Evolutionary conservation across 2,797 vertebrate genomes (phyloP).

Genomic region (Hypotaenidia okinawae): DNA sequence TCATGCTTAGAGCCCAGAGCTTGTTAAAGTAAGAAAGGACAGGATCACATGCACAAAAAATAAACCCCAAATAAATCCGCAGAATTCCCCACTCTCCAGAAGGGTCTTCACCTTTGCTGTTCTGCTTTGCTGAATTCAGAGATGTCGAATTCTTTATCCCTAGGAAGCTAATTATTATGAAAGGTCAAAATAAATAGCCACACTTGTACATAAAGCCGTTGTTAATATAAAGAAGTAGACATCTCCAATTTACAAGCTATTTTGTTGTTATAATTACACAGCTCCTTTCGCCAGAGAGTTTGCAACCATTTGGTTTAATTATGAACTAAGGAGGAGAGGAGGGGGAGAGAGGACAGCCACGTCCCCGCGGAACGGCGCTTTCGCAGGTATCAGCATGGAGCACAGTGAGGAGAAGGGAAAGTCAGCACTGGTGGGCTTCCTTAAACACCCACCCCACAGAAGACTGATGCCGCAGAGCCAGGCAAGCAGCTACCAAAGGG

Average conservation of each 20-base stretch:
- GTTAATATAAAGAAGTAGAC: conserved; percentile 58
- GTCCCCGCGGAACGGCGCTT: background rate
- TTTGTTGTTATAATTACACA: conserved; percentile 65
- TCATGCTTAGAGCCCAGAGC: background rate
- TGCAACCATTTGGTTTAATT: conserved; percentile 56
- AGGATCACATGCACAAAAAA: background rate
- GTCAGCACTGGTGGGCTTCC: conserved; percentile 2
- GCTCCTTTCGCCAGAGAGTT: conserved; percentile 15
- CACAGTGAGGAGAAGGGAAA: background rate
- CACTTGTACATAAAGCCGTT: conserved; percentile 43
- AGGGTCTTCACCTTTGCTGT: conserved; percentile 50
- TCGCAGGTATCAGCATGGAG: background rate
- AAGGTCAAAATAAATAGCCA: conserved; percentile 70
- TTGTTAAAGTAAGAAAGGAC: background rate
- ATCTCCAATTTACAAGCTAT: conserved; percentile 60
- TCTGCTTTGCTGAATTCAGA: conserved; percentile 60
- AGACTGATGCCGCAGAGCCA: background rate
- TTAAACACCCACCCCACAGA: background rate
- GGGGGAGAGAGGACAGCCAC: background rate
- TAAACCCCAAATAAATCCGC: conserved; percentile 1
- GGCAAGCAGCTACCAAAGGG: conserved; percentile 78
- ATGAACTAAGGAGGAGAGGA: conserved; percentile 8
- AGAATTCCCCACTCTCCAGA: conserved; percentile 10
- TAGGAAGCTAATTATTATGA: conserved; percentile 67
- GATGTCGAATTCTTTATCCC: conserved; percentile 50